Percentiles rank a stretch among this genome's conserved stretches.
phyloP scores from a whole-genome alignment of 2,888 invertebrate genomes.

The Heliconius aoede region DNA sequence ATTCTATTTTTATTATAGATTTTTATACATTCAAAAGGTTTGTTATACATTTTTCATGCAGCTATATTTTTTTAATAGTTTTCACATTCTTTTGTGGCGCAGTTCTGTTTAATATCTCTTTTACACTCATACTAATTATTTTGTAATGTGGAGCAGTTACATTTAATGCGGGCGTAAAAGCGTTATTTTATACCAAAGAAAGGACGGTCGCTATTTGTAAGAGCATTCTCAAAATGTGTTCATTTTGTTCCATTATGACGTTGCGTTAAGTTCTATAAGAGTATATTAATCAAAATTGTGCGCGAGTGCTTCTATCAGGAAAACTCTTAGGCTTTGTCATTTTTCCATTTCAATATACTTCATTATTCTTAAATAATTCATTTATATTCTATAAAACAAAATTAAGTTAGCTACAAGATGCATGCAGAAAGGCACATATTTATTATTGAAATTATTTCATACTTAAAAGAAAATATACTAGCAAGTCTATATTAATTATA shows the following conservation, averaged over 20 bases:
- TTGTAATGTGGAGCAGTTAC: conserved; percentile 22
- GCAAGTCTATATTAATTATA: too few relatives aligned
- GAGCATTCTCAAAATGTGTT: conserved; percentile 13
- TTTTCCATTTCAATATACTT: background rate
- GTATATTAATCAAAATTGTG: conserved; percentile 10
- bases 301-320: conserved; percentile 5
- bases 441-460: too few relatives aligned
- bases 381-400: background rate
- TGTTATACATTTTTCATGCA: background rate
- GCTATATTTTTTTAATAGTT: background rate
- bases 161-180: conserved; percentile 12
- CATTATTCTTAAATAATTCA: background rate
- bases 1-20: background rate
- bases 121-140: conserved; percentile 24
- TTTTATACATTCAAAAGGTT: background rate
- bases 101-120: conserved; percentile 22
- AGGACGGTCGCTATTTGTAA: conserved; percentile 2
- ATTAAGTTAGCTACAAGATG: background rate
- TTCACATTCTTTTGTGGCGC: conserved; percentile 23
- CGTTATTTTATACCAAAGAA: conserved; percentile 23
- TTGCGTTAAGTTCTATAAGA: conserved; percentile 8
- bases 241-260: conserved; percentile 20
- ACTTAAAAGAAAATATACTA: too few relatives aligned
- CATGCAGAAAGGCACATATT: background rate
- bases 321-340: conserved; percentile 14